Evolutionary conservation across 2,113 vertebrate genomes (phyloP).

Genomic region (Perca flavescens): DNA sequence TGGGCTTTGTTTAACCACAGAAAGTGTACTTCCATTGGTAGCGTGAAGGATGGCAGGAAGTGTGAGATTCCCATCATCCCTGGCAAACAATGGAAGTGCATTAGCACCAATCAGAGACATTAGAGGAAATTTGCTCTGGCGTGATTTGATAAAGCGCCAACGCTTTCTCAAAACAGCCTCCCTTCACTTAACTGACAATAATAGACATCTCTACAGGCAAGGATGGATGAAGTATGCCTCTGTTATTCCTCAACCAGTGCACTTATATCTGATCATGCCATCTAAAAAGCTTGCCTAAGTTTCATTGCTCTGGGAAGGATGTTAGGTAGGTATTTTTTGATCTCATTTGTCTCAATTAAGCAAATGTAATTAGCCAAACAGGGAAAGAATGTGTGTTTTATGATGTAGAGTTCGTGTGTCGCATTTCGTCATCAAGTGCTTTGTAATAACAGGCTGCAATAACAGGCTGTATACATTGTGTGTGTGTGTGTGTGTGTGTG

Average conservation of each 20-base stretch:
- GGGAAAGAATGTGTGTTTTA: slow-evolving; percentile 32
- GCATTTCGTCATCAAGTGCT: slow-evolving; percentile 40
- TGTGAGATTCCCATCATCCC: slow-evolving; percentile 56
- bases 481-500: background rate
- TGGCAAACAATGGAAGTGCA: slow-evolving; percentile 58
- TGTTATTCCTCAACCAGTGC: slow-evolving; percentile 7
- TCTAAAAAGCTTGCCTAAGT: slow-evolving; percentile 45
- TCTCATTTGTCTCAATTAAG: slow-evolving; percentile 51
- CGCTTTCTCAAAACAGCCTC: slow-evolving; percentile 46
- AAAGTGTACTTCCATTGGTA: slow-evolving; percentile 25
- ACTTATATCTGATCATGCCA: slow-evolving; percentile 54
- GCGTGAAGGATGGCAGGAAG: slow-evolving; percentile 38
- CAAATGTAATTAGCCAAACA: slow-evolving; percentile 55
- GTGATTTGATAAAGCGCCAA: slow-evolving; percentile 64
- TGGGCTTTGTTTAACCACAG: slow-evolving; percentile 21
- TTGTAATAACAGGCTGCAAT: background rate
- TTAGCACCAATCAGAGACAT: slow-evolving; percentile 58
- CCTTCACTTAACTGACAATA: slow-evolving; percentile 47
- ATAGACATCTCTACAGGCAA: slow-evolving; percentile 32
- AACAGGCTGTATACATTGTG: background rate
- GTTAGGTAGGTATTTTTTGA: background rate
- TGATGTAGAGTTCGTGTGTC: slow-evolving; percentile 32
- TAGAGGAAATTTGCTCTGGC: slow-evolving; percentile 53
- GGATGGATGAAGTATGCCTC: slow-evolving; percentile 24
- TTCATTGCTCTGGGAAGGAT: slow-evolving; percentile 27